These are phyloP conservation scores for Oncorhynchus mykiss DNA, from an alignment of 2,113 vertebrate species.

Conservation along the genomic window DNA sequence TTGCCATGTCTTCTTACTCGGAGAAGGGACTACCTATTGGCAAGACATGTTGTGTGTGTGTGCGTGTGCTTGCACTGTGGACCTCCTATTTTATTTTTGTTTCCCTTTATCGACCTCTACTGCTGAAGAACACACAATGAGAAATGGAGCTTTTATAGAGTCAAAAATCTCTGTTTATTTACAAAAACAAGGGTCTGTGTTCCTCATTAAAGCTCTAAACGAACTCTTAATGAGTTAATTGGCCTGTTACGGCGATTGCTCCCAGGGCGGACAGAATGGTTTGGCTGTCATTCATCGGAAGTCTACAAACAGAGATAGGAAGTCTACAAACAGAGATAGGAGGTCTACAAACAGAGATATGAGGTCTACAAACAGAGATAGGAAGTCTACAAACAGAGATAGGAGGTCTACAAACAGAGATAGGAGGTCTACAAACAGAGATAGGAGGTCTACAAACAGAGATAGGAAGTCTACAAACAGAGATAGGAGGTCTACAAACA, in stretches of 20 bases:
- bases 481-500: too few species aligned
- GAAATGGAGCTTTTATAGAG: conserved; percentile 36
- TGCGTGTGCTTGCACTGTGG: conserved; percentile 5
- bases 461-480: too few species aligned
- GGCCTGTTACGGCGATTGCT: conserved; percentile 68
- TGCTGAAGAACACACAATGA: conserved; percentile 26
- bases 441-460: too few species aligned
- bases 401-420: too few species aligned
- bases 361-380: too few species aligned
- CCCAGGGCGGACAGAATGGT: conserved; percentile 60
- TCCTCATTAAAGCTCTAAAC: conserved; percentile 70
- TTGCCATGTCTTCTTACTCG: conserved; percentile 42
- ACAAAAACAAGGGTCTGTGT: conserved; percentile 72
- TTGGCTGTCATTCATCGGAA: conserved; percentile 66
- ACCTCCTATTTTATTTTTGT: not conserved
- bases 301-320: too few species aligned
- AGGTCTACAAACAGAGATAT: too few species aligned
- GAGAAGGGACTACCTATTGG: conserved; percentile 46
- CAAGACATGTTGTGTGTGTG: conserved; percentile 31
- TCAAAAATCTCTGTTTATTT: conserved; percentile 60
- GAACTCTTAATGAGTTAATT: conserved; percentile 78
- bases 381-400: too few species aligned
- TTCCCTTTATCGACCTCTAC: conserved; percentile 56
- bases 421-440: too few species aligned
- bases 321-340: too few species aligned